Base-by-base conservation (phyloP, 2,797 vertebrate genomes). In the Phaenicophaeus curvirostris region DNA sequence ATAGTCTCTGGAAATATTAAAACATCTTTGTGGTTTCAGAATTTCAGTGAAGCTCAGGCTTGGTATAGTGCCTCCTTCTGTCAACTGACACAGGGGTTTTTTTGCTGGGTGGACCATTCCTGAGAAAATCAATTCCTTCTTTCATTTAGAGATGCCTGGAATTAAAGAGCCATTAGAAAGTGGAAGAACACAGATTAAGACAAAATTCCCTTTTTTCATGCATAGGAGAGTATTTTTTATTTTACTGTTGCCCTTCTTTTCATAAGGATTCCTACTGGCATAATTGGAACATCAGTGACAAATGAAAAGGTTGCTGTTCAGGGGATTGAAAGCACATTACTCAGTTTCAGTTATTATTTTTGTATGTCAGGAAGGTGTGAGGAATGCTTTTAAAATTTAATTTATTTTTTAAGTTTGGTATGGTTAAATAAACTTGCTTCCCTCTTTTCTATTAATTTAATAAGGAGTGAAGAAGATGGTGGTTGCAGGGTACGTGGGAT, bases 1-100 rank as follows among this genome's bases (percentile, higher is more conserved):
- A 89, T 94, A 96, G 86, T 91, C 94, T 95, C 79, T 96, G 90
- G 84, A 96, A 97, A 96, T 96, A 95, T 16, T 92, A 94, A 90
- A 89, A 93, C 93, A 87, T 94, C 85, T 88, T 69, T 61, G 83
- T 81, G 91, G 80, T 73, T 83, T 81, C 53, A 66, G 79, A 85
- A 69, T 95, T 96, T 79, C 83, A 82, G 66, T 83, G 46, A 63
- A 91, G 80, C 67, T 88, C 54, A 44, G 55, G 46, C 53, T 87
- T 91, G 50, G 87, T 96, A 39, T 44, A 92, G 62, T 85, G 63
- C 57, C 85, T 90, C 79, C 83, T 94, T 79, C 91, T 94, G 71
- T 95, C 84, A 92, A 74, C 72, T 48, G 65, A 74, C 74, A 76
- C 57, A 57, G 18, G 18, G 4, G 5, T 28, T 86, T 87, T 73